phyloP scores from a whole-genome alignment of 2,797 vertebrate genomes.

The Simalia tracyae region DNA sequence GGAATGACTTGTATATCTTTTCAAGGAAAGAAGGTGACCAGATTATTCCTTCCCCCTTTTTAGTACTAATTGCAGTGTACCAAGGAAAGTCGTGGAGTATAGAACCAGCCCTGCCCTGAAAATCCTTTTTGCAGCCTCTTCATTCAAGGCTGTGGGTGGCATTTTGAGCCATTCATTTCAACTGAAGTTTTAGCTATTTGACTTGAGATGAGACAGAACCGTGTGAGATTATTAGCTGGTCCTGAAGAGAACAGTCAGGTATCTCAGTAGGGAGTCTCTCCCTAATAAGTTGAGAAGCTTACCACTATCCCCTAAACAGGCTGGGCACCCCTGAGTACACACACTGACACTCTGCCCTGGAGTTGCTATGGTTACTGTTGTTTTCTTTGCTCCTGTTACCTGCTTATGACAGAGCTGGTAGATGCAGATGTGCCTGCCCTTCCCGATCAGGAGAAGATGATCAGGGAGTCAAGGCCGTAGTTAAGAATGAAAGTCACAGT shows the following conservation, averaged over 20 bases:
- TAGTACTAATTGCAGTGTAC: not conserved
- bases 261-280: not conserved
- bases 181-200: not conserved
- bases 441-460: not conserved
- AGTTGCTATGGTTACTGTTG: slow-evolving; percentile 34
- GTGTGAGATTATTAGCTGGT: slow-evolving; percentile 7
- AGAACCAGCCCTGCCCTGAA: not conserved
- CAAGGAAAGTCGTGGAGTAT: not conserved
- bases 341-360: not conserved
- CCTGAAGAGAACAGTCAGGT: not conserved
- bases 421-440: not conserved
- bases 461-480: not conserved
- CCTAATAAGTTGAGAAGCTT: slow-evolving; percentile 14
- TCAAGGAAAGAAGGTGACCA: not conserved
- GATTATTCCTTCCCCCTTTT: not conserved
- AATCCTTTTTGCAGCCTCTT: not conserved
- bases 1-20: not conserved
- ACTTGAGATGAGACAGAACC: not conserved
- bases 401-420: not conserved
- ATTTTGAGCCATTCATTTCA: not conserved
- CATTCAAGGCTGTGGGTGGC: not conserved
- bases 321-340: not conserved
- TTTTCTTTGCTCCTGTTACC: slow-evolving; percentile 11
- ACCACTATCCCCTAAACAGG: not conserved
- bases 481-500: not conserved